Evolutionary conservation across 2,797 vertebrate genomes (phyloP), one percentile per base, ranked within the genome.

Genomic region (Melanotaenia pygmaea): DNA sequence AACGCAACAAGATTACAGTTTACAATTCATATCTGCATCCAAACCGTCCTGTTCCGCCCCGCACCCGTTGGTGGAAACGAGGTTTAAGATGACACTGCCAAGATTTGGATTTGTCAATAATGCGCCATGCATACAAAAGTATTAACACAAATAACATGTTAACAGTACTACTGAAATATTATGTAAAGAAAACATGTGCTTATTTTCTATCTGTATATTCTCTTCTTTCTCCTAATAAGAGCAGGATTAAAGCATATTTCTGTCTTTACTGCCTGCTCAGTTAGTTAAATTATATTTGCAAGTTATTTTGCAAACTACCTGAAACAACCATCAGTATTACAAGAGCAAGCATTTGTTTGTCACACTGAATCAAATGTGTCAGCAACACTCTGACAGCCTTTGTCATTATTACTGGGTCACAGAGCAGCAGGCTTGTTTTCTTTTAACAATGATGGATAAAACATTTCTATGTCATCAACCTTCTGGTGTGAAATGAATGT

Each of bases 321-420:
- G 57, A 61, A 74, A 65, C 4, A 38, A 54, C 37, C 43, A 2
- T 57, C 57, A 16, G 61, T 64, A 11, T 24, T 18, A 30, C 54
- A n/a, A 70, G 74, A 51, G 63, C 58, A 56, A 74, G 61, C 28
- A 58, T 63, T 70, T 77, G 65, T 86, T 83, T 76, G 43, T 24
- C 66, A 56, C 69, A 70, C 64, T 68, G 70, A 78, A 83, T 74
- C n/a, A 80, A 77, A 20, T 38, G 59, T 81, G 79, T 88, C 90
- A 85, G 79, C 85, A 81, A 51, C 78, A 64, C 64, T 60, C 62
- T 9, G 59, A 5, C 62, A 54, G 54, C 73, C 54, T 78, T 83
- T 84, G 78, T 76, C 45, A 12, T 81, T 30, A 51, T 56, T 74
- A 26, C 64, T 64, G 68, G 43, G n/a, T 83, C 77, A 70, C 74